A percentile compares a stretch with the other conserved stretches of the same genome.
These are phyloP conservation scores for Cepphus grylle DNA, from an alignment of 2,113 vertebrate species.

Conservation along the genomic window DNA sequence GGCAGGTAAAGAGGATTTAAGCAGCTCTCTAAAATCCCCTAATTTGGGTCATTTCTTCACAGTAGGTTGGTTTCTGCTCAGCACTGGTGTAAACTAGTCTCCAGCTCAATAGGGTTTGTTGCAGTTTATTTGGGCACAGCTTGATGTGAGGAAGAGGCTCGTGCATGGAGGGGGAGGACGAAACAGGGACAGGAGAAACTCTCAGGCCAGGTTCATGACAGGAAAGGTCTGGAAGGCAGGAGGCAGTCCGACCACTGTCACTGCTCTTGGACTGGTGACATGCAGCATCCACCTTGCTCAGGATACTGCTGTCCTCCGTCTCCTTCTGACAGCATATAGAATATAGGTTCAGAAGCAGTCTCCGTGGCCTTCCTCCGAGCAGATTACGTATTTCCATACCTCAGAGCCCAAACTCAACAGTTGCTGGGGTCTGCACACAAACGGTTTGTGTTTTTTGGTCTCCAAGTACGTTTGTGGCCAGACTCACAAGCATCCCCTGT, in stretches of 20 bases:
- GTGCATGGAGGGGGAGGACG: background rate
- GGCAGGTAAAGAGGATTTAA: background rate
- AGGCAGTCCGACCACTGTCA: background rate
- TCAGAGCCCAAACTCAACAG: background rate
- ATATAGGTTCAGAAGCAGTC: background rate
- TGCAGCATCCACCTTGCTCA: background rate
- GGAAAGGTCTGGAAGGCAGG: background rate
- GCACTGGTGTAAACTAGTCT: background rate
- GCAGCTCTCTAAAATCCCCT: background rate
- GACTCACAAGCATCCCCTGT: background rate
- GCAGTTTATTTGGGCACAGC: background rate
- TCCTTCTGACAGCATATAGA: background rate
- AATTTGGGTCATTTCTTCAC: conserved; percentile 16
- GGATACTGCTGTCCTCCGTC: background rate
- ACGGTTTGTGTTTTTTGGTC: fast-evolving
- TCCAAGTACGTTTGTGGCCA: background rate
- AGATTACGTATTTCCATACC: background rate
- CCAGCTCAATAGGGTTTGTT: background rate
- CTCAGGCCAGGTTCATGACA: background rate
- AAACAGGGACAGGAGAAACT: background rate
- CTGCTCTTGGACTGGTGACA: background rate
- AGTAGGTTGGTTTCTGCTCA: background rate
- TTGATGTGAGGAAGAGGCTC: background rate
- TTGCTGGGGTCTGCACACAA: background rate
- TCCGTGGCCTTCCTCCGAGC: fast-evolving